A percentile compares a stretch with the other conserved stretches of the same genome.
Evolutionary conservation across 2,113 vertebrate species (phyloP).

Genomic region (Tragelaphus imberbis): DNA sequence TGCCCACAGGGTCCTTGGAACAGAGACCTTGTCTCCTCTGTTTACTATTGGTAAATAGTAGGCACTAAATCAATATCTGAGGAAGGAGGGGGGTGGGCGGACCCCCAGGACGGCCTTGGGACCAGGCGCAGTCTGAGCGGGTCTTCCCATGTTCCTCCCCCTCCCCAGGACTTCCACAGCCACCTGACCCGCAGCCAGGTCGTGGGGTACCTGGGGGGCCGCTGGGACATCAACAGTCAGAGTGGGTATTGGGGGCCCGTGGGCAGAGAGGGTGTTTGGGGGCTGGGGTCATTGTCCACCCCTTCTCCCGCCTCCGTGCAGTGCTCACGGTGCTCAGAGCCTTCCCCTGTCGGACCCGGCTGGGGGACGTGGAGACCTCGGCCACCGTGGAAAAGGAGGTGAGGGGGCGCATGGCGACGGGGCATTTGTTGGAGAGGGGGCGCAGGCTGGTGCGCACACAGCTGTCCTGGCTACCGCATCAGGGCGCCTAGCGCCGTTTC

Average conservation of each 20-base stretch:
- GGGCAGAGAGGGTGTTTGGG: not conserved
- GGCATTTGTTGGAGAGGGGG: too few species aligned
- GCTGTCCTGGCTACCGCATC: not conserved
- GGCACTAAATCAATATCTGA: too few species aligned
- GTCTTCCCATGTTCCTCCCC: not conserved
- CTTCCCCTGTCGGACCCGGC: conserved; percentile 92
- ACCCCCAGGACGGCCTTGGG: not conserved
- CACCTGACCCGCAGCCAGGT: conserved; percentile 95
- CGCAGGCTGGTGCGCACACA: not conserved
- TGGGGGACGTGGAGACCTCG: conserved; percentile 86
- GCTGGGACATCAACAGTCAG: conserved; percentile 96
- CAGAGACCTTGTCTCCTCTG: not conserved
- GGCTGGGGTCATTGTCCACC: rapidly evolving
- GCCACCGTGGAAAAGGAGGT: conserved; percentile 92
- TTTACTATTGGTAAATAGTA: not conserved
- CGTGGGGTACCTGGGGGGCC: conserved; percentile 95
- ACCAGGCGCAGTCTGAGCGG: not conserved
- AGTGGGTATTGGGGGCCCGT: conserved; percentile 76
- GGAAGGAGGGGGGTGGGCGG: not conserved
- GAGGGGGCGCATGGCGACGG: not conserved
- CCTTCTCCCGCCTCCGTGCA: conserved; percentile 42
- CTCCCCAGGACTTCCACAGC: conserved; percentile 92
- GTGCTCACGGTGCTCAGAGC: conserved; percentile 93
- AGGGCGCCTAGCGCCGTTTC: not conserved
- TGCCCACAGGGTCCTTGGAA: not conserved